phyloP scores from a whole-genome alignment of 2,888 invertebrate genomes.

The Hesperia comma region DNA sequence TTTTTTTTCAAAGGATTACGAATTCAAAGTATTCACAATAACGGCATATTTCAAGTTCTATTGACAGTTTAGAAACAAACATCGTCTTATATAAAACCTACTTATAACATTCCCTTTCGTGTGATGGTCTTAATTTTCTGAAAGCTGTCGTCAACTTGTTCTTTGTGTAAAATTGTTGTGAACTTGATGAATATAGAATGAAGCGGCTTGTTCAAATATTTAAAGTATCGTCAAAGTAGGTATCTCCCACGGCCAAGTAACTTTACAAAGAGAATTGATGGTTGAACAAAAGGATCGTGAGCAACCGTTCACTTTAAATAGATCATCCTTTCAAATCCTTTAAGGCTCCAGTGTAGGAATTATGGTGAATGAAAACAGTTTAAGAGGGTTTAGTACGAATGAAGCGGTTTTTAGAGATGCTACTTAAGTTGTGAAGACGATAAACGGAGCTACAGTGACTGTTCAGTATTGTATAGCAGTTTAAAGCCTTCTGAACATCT shows the following conservation, averaged over 20 bases:
- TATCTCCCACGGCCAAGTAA: slow-evolving; percentile 20
- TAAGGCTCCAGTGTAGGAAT: slow-evolving; percentile 35
- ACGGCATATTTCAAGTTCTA: neutral
- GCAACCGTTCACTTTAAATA: slow-evolving; percentile 35
- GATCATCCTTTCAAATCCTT: slow-evolving; percentile 39
- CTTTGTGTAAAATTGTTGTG: slow-evolving; percentile 15
- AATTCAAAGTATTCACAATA: neutral
- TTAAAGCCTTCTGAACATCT: neutral
- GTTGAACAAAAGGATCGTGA: slow-evolving; percentile 33
- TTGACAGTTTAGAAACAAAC: neutral
- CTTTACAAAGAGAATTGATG: slow-evolving; percentile 31
- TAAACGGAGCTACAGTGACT: neutral
- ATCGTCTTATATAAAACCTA: neutral
- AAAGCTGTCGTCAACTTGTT: slow-evolving; percentile 15
- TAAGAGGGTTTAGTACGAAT: slow-evolving; percentile 15
- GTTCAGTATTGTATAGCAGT: neutral
- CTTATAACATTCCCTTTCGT: slow-evolving; percentile 1
- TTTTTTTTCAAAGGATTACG: no score
- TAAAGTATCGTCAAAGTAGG: slow-evolving; percentile 20
- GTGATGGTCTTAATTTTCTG: slow-evolving; percentile 3
- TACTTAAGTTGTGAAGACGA: neutral
- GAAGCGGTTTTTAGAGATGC: neutral
- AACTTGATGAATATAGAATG: slow-evolving; percentile 15
- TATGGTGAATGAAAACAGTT: slow-evolving; percentile 20
- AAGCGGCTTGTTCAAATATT: slow-evolving; percentile 9